phyloP scores from a whole-genome alignment of 1,140 invertebrate species.

The Helicoverpa zea region DNA sequence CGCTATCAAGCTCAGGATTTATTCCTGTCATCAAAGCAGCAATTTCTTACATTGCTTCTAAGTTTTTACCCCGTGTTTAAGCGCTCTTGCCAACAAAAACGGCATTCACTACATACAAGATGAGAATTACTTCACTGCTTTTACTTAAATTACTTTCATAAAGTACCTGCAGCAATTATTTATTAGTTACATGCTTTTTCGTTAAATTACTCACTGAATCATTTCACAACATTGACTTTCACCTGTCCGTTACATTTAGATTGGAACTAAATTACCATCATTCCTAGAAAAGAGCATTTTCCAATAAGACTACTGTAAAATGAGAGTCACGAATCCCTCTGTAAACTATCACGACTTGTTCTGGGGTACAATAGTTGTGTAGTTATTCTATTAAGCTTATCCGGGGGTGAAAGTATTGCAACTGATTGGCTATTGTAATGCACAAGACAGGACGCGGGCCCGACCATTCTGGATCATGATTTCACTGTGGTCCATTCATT shows the following conservation, averaged over 20 bases:
- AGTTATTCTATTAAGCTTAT: conserved; percentile 78
- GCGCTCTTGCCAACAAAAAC: conserved; percentile 34
- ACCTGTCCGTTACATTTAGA: conserved; percentile 74
- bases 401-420: conserved; percentile 79
- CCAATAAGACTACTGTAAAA: conserved; percentile 80
- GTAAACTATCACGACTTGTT: conserved; percentile 80
- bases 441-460: conserved; percentile 67
- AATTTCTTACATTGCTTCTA: conserved; percentile 65
- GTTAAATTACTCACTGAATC: conserved; percentile 59
- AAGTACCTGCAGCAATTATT: conserved; percentile 62
- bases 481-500: conserved; percentile 73
- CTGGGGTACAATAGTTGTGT: conserved; percentile 76
- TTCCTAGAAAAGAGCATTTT: conserved; percentile 73
- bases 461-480: conserved; percentile 78
- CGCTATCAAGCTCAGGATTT: conserved; percentile 52
- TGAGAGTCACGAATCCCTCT: conserved; percentile 79
- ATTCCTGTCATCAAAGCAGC: conserved; percentile 58
- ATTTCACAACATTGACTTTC: conserved; percentile 70
- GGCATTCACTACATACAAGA: conserved; percentile 35
- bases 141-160: conserved; percentile 48
- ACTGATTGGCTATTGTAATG: conserved; percentile 80
- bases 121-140: conserved; percentile 45
- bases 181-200: conserved; percentile 65
- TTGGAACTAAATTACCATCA: conserved; percentile 72
- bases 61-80: conserved; percentile 18